Conservation (phyloP, 2,797 vertebrate species). For the Pangasius macronema region DNA sequence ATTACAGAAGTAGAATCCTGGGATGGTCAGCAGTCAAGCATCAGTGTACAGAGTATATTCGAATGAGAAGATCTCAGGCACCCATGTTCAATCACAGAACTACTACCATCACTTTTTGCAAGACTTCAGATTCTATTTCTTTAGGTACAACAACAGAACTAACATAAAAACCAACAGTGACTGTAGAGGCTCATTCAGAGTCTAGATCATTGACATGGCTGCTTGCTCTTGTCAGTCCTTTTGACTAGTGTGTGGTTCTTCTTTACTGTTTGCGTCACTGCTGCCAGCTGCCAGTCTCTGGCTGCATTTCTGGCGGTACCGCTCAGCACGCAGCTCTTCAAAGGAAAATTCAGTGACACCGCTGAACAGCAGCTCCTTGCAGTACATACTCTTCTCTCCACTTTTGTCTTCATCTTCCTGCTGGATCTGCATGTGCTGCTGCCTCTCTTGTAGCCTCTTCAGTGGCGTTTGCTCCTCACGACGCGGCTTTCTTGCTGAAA, state of each 20-base stretch:
- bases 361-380: slow-evolving; percentile 88
- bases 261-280: slow-evolving; percentile 19
- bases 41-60: not conserved
- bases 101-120: too few relatives aligned
- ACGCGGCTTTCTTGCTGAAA: slow-evolving; percentile 84
- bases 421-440: slow-evolving; percentile 73
- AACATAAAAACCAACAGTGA: not conserved
- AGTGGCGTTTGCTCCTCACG: slow-evolving; percentile 83
- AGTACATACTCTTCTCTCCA: slow-evolving; percentile 88
- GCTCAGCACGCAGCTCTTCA: slow-evolving; percentile 90
- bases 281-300: slow-evolving; percentile 62
- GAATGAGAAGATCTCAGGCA: not conserved
- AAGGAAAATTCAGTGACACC: slow-evolving; percentile 91
- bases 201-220: not conserved
- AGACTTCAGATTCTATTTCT: slow-evolving; percentile 3
- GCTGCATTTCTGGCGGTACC: slow-evolving; percentile 82
- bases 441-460: slow-evolving; percentile 83
- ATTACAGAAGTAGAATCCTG: not conserved
- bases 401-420: slow-evolving; percentile 75
- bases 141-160: not conserved
- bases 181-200: not conserved
- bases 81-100: not conserved
- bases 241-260: not conserved
- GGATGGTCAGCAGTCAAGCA: not conserved
- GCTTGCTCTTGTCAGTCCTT: not conserved